A percentile compares a stretch with the other conserved stretches of the same genome.
These are phyloP conservation scores for Machaerirhynchus nigripectus DNA, from an alignment of 2,113 vertebrate species.

Conservation along the genomic window DNA sequence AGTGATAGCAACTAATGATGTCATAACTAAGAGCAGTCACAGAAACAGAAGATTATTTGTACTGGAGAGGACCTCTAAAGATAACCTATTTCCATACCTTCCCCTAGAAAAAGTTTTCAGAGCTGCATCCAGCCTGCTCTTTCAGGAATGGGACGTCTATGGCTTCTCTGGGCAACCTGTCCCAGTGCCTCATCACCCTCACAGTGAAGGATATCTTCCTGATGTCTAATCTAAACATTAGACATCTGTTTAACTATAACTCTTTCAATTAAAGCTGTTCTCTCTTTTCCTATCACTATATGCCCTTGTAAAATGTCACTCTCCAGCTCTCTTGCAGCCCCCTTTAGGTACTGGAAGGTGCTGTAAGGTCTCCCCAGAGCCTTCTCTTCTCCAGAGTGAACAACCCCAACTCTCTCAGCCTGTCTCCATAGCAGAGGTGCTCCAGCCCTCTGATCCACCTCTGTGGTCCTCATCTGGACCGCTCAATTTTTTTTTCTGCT, in stretches of 20 bases:
- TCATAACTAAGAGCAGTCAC: neutral
- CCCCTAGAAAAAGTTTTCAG: neutral
- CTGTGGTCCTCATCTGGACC: neutral
- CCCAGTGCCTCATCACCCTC: neutral
- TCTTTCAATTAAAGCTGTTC: neutral
- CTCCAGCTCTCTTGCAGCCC: neutral
- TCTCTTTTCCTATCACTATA: rapidly evolving
- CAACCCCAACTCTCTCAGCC: neutral
- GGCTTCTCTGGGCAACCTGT: neutral
- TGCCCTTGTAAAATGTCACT: neutral
- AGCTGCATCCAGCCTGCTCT: neutral
- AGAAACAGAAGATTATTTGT: neutral
- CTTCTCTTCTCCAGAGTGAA: neutral
- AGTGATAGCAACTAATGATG: neutral
- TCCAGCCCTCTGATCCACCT: neutral
- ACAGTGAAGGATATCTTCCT: neutral
- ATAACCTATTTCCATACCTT: neutral
- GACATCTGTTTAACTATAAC: neutral
- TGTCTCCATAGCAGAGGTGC: neutral
- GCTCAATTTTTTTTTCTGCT: neutral
- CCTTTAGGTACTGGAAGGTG: neutral
- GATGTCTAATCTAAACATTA: neutral
- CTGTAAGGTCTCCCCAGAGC: neutral
- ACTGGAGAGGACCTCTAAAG: neutral
- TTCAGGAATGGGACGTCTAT: neutral